Base-by-base conservation (phyloP, 2,888 invertebrate species). In the Nemotelus pantherinus region DNA sequence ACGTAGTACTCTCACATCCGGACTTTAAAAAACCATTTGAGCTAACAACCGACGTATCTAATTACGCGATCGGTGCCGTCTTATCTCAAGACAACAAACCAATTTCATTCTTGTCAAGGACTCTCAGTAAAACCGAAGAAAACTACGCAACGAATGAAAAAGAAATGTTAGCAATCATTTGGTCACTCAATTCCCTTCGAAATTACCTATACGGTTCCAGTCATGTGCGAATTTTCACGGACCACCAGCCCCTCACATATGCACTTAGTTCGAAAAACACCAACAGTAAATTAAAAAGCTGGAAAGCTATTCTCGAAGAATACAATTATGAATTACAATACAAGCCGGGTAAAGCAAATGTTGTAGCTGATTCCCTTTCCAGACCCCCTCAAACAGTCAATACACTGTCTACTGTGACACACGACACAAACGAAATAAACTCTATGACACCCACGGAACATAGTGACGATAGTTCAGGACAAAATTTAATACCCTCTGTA, bases 211-310 rank as follows among this genome's bases (percentile, higher is more conserved):
- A 79, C 64, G 79, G 78, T 2, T 72, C 78, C 6, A 77, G 76
- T 7, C 45, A 80, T 55, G 77, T 80, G 6, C 72, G 77, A 55
- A 79, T 78, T n/a, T 70, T 53, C 4, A 79, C 80, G 0, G 80
- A 79, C 9, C 80, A 81, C 58, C 80, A 81, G 71, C 79, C 79
- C 0, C 65, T 80, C 3, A 79, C 79, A 2, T 79, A 70, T 44
- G 77, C 77, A 0, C 64, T 75, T 1, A 79, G 79, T 25, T 67
- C 74, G 9, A 80, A 79, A 74, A 80, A 80, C 41, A 67, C 25
- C 25, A 25, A 25, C 25, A 25, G 25, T 25, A 25, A 25, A 25
- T 25, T 25, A 25, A 25, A 25, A 25, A 0, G 25, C 25, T 25
- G 25, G 25, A 25, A 25, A 25, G 25, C 25, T 25, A 25, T 1